Conservation (phyloP, 2,113 vertebrate genomes). For the Phaethornis superciliosus region DNA sequence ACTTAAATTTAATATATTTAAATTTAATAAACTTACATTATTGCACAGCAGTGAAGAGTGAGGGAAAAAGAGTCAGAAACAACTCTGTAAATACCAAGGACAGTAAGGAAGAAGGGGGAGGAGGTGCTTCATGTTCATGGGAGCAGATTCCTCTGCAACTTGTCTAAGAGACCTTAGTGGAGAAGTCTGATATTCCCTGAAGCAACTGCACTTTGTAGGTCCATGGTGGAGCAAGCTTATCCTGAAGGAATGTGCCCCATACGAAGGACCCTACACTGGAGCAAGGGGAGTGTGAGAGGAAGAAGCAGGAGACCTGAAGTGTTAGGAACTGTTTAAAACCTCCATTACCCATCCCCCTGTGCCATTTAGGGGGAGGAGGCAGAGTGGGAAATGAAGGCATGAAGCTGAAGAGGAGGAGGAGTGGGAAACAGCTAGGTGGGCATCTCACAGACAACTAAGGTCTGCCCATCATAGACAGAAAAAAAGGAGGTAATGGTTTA, state of each 20-base stretch:
- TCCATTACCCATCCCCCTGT: rapidly evolving
- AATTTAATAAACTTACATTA: too few relatives aligned
- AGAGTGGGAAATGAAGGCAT: neutral
- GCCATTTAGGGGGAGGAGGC: rapidly evolving
- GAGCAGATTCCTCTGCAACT: neutral
- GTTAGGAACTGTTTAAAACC: neutral
- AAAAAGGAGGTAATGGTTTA: neutral
- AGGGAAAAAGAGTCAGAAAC: neutral
- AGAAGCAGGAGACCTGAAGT: neutral
- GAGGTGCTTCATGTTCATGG: neutral
- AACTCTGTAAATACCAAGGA: neutral
- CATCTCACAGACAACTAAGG: neutral
- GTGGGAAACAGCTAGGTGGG: neutral
- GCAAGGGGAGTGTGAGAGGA: neutral
- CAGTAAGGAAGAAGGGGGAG: neutral
- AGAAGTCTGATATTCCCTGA: neutral
- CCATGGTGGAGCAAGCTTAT: neutral
- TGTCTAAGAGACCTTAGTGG: neutral
- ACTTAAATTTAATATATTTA: too few relatives aligned
- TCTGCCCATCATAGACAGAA: neutral
- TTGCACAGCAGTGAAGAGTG: neutral
- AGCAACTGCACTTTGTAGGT: neutral
- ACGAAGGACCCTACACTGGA: neutral
- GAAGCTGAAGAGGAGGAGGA: neutral
- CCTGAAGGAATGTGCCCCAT: neutral